Percentiles rank a stretch among this genome's conserved stretches.
These are phyloP conservation scores for Xenopus tropicalis DNA, from an alignment of 2,113 vertebrate genomes.

Conservation along the genomic window DNA sequence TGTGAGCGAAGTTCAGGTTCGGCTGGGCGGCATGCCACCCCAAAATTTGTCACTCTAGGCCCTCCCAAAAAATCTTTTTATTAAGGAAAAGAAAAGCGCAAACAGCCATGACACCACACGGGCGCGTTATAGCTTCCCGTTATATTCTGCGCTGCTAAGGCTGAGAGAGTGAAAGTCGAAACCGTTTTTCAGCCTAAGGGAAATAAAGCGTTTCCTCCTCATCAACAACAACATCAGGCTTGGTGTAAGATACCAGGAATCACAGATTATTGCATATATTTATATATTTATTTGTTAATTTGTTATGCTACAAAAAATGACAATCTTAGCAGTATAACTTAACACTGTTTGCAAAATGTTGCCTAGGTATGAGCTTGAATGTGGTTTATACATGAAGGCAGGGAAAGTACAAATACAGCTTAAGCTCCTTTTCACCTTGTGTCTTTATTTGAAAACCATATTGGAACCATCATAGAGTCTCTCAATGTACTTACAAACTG, in stretches of 20 bases:
- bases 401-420: slow-evolving; percentile 20
- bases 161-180: too few species aligned
- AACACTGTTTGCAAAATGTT: slow-evolving; percentile 40
- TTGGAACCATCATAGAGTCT: slow-evolving; percentile 16
- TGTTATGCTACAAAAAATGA: slow-evolving; percentile 42
- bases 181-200: too few species aligned
- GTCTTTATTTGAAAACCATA: slow-evolving; percentile 27
- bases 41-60: too few species aligned
- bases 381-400: slow-evolving; percentile 15
- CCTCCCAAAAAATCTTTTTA: too few species aligned
- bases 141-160: too few species aligned
- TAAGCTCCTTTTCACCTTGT: background rate
- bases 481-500: slow-evolving; percentile 13
- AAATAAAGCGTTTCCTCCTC: too few species aligned
- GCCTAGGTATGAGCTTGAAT: slow-evolving; percentile 21
- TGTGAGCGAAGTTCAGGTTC: too few species aligned
- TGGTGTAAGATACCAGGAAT: background rate
- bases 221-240: too few species aligned
- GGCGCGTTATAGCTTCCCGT: too few species aligned
- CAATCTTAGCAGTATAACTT: slow-evolving; percentile 39
- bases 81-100: too few species aligned
- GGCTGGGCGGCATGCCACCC: too few species aligned
- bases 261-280: slow-evolving; percentile 12
- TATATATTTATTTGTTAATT: slow-evolving; percentile 24
- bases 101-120: too few species aligned